phyloP scores from a whole-genome alignment of 2,113 vertebrate genomes.

The Tenrec ecaudatus region DNA sequence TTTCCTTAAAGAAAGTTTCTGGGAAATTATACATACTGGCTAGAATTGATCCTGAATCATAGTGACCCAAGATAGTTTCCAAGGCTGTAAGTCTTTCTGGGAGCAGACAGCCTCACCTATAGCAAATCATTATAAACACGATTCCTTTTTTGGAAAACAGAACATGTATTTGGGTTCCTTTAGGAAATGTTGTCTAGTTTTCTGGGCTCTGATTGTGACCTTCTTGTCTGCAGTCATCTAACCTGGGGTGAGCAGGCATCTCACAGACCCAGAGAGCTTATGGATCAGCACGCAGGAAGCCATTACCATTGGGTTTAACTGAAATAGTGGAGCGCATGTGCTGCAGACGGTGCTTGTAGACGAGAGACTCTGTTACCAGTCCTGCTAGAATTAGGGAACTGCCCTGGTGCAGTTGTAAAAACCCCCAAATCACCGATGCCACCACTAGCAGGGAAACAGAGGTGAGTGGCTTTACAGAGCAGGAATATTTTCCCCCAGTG shows the following conservation, averaged over 20 bases:
- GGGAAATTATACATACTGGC: no score
- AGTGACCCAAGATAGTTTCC: no score
- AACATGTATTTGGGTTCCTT: not conserved
- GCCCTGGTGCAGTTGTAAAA: not conserved
- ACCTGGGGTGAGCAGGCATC: not conserved
- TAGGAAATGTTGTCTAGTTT: not conserved
- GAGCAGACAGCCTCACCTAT: not conserved
- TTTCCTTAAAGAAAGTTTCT: slow-evolving; percentile 26
- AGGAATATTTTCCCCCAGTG: not conserved
- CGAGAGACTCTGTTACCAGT: not conserved
- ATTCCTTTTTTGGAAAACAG: not conserved
- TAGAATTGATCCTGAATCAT: no score
- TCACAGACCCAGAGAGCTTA: not conserved
- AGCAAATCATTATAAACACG: not conserved
- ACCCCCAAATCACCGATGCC: not conserved
- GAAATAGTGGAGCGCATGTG: not conserved
- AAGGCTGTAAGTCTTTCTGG: no score
- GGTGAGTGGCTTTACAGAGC: not conserved
- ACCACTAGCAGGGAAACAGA: not conserved
- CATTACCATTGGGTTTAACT: not conserved
- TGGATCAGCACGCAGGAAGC: not conserved
- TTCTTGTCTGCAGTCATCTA: not conserved
- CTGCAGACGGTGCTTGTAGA: not conserved
- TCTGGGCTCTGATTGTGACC: not conserved
- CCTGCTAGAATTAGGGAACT: not conserved